These are phyloP conservation scores for Anguilla megastoma DNA, from an alignment of 2,797 vertebrate genomes.

Conservation along the genomic window DNA sequence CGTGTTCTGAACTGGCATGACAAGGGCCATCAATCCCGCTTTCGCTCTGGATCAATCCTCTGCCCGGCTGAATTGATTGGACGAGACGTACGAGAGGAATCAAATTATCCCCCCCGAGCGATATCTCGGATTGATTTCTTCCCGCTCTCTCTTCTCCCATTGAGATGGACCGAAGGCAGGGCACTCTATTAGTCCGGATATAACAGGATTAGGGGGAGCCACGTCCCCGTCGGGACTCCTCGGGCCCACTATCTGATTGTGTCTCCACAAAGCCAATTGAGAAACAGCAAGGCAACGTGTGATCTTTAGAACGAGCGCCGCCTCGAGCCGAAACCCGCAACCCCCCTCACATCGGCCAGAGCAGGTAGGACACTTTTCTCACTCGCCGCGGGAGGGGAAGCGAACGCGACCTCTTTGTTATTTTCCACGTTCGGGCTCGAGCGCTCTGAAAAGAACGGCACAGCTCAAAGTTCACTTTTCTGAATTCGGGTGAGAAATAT, in stretches of 20 bases:
- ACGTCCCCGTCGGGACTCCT: background rate
- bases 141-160: background rate
- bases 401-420: background rate
- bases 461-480: background rate
- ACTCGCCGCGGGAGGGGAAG: background rate
- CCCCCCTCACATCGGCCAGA: background rate
- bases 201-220: constrained; percentile 18
- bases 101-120: constrained; percentile 21
- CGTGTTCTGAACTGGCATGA: background rate
- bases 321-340: background rate
- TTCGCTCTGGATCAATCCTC: constrained; percentile 1
- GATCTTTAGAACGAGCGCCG: constrained; percentile 4
- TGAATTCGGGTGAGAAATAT: background rate
- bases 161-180: background rate
- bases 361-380: background rate
- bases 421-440: background rate
- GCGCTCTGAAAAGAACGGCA: background rate
- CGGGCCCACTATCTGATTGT: constrained; percentile 5
- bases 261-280: constrained; percentile 11
- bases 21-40: constrained; percentile 18
- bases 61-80: background rate
- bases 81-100: constrained; percentile 21
- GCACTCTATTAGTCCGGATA: constrained; percentile 19
- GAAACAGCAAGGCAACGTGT: constrained; percentile 10
- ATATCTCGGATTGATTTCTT: constrained; percentile 17